Evolutionary conservation across 1,140 invertebrate species (phyloP), one percentile per base, ranked within the genome.

Genomic region (Brachionus plicatilis): DNA sequence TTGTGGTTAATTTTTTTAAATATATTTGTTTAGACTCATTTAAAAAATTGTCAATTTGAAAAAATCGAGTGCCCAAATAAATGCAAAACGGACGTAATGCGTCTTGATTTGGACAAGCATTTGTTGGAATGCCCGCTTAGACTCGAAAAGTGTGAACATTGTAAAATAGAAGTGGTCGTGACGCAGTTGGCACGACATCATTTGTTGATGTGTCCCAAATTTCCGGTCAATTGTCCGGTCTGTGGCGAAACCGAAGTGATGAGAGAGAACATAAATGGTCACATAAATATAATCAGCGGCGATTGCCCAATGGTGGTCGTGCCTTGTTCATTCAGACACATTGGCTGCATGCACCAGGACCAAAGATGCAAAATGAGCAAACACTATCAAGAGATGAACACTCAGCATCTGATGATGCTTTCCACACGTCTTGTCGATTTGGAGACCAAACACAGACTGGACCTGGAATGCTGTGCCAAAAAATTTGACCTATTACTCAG

Each of bases 11-110:
- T 50, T 27, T 1, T 47, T 50, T 33, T 53, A 12, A 43, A 20
- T 24, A 27, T 76, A 8, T 50, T 27, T 76, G 24, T 76, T 76
- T 76, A 76, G 72, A 76, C 17, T 50, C 72, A 76, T 76, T 76
- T 76, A 27, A 76, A 76, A 76, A 76, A 76, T 76, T 76, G 72
- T 53, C 72, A 76, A 76, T 76, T 76, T 50, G 72, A 76, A 76
- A 76, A 76, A 76, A 76, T 76, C 12, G 72, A 76, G 72, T 76
- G 72, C 47, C 72, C 72, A 50, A 76, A 76, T 76, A 47, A 50
- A 76, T 76, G 72, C 72, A 76, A 76, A 76, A 50, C 72, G 43
- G 72, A 76, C 72, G 72, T 76, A 50, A 76, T 76, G 72, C 72
- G 72, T 76, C 72, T 76, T 27, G 72, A 76, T 50, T 50, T 76